Percentiles rank a stretch among this genome's conserved stretches.
phyloP scores from a whole-genome alignment of 2,113 vertebrate species.

The Heterochromis multidens region DNA sequence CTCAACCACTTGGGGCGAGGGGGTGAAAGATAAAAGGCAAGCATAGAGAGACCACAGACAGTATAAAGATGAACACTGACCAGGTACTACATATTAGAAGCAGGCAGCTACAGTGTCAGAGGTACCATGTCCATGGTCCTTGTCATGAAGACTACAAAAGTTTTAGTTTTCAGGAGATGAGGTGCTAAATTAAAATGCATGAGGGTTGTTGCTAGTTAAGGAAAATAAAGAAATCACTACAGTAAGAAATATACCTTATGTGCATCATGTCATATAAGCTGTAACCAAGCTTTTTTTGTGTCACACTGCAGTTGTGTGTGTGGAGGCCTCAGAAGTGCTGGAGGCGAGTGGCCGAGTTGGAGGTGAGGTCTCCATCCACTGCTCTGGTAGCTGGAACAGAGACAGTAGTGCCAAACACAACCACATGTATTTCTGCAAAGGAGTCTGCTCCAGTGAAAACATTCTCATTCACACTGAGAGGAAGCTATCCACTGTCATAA shows the following conservation, averaged over 20 bases:
- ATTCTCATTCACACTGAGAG: not conserved
- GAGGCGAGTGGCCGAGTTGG: slow-evolving; percentile 31
- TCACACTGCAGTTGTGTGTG: not conserved
- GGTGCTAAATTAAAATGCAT: not conserved
- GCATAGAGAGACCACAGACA: not conserved
- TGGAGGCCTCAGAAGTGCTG: not conserved
- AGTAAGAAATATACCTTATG: not conserved
- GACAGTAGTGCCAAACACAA: not conserved
- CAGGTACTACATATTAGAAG: not conserved
- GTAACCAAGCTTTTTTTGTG: not conserved
- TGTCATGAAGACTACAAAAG: not conserved
- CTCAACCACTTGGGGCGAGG: not conserved
- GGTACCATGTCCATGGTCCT: not conserved
- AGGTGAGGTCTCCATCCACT: slow-evolving; percentile 47
- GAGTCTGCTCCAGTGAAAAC: slow-evolving; percentile 21
- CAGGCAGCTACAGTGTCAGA: too few relatives aligned
- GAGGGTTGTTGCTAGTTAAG: not conserved
- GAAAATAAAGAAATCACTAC: not conserved
- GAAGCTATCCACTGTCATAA: not conserved
- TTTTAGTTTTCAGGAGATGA: not conserved
- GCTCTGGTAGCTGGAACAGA: slow-evolving; percentile 13
- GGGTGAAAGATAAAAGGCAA: not conserved
- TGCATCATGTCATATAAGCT: not conserved
- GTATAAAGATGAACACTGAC: not conserved
- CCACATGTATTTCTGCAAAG: slow-evolving; percentile 55